Evolutionary conservation across 2,113 vertebrate species (phyloP).

Genomic region (Ammospiza caudacuta): DNA sequence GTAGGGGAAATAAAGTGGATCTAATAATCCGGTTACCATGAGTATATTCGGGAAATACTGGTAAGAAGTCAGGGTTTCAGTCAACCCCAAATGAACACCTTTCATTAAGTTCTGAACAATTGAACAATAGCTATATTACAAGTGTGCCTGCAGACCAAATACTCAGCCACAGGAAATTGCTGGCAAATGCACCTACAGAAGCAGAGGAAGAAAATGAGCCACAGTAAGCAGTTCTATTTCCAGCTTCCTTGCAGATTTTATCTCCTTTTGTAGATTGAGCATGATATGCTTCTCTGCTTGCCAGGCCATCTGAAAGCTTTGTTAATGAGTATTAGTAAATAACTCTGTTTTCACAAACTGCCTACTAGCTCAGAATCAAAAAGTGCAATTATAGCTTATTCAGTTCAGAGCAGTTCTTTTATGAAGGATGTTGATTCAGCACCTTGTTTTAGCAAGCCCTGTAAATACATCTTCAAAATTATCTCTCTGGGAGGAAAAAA

Average conservation of each 20-base stretch:
- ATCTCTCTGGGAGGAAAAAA: not conserved
- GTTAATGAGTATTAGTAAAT: conserved; percentile 22
- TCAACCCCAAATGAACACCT: not conserved
- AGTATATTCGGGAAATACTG: not conserved
- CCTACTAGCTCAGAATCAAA: not conserved
- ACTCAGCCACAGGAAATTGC: not conserved
- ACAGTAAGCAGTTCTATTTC: not conserved
- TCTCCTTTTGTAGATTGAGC: not conserved
- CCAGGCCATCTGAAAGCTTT: not conserved
- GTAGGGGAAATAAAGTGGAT: not conserved
- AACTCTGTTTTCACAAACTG: not conserved
- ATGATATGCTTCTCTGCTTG: not conserved
- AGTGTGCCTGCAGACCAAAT: not conserved
- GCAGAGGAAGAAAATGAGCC: not conserved
- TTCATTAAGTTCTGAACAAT: not conserved
- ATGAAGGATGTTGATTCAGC: conserved; percentile 21
- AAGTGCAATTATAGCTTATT: not conserved
- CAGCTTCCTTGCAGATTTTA: not conserved
- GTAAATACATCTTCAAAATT: conserved; percentile 11
- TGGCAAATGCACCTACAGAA: not conserved
- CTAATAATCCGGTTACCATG: not conserved
- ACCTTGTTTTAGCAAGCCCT: not conserved
- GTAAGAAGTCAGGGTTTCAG: not conserved
- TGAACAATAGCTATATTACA: not conserved
- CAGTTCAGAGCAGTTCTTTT: not conserved